Conservation (phyloP, 2,888 invertebrate genomes). For the Masnerella sp. region DNA sequence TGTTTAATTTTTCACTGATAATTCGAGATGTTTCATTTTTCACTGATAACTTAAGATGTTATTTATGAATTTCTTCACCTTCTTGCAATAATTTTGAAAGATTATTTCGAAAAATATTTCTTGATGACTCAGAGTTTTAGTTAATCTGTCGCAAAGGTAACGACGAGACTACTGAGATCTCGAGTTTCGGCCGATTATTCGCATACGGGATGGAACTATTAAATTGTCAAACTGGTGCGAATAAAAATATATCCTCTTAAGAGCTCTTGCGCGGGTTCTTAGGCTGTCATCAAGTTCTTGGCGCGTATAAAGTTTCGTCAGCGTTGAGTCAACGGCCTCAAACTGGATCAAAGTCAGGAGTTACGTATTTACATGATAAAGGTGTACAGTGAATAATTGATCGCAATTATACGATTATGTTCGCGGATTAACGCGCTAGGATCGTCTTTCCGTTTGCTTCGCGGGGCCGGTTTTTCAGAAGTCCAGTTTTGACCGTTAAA, state of each 20-base stretch:
- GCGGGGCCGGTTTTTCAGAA: neutral
- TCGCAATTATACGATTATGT: slow-evolving; percentile 48
- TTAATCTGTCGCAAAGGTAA: slow-evolving; percentile 30
- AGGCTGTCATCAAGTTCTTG: slow-evolving; percentile 76
- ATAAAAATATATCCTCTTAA: slow-evolving; percentile 68
- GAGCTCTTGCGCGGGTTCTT: slow-evolving; percentile 74
- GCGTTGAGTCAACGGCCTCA: slow-evolving; percentile 56
- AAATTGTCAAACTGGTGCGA: slow-evolving; percentile 69
- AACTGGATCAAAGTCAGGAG: slow-evolving; percentile 56
- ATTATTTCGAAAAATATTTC: too few species aligned
- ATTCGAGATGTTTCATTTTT: too few species aligned
- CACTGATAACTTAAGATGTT: too few species aligned
- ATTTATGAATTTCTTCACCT: neutral
- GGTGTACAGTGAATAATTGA: slow-evolving; percentile 52
- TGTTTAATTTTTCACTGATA: too few species aligned
- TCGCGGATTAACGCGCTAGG: slow-evolving; percentile 35
- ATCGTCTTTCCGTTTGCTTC: slow-evolving; percentile 25
- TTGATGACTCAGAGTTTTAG: slow-evolving; percentile 10
- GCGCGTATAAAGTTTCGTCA: slow-evolving; percentile 71
- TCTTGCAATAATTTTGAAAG: too few species aligned
- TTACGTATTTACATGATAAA: slow-evolving; percentile 53
- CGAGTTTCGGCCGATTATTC: slow-evolving; percentile 70
- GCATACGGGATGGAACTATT: slow-evolving; percentile 70
- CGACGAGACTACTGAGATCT: slow-evolving; percentile 45
- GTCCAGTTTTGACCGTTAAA: too few species aligned